Evolutionary conservation across 2,888 invertebrate species (phyloP).

Genomic region (Metellina segmentata): DNA sequence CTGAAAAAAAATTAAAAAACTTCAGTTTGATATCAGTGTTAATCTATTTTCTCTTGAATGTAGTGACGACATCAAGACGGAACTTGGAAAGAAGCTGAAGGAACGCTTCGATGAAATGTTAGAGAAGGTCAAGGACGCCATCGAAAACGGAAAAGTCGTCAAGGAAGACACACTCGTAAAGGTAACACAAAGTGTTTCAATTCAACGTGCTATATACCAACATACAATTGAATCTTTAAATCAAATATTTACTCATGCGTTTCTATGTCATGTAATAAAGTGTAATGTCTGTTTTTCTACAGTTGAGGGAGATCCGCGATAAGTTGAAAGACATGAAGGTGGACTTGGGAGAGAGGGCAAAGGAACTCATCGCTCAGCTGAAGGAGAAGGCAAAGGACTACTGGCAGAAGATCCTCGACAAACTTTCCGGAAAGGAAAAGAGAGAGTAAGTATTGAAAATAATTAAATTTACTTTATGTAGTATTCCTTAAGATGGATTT

Average conservation of each 20-base stretch:
- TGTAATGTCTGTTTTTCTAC: no score
- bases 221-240: background rate
- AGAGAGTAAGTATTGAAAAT: background rate
- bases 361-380: slow-evolving; percentile 53
- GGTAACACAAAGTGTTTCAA: slow-evolving; percentile 4
- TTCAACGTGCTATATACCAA: background rate
- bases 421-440: background rate
- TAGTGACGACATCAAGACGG: background rate
- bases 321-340: slow-evolving; percentile 46
- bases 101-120: slow-evolving; percentile 36
- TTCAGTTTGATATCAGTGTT: background rate
- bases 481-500: background rate
- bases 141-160: slow-evolving; percentile 52
- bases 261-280: background rate
- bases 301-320: slow-evolving; percentile 49
- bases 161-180: slow-evolving; percentile 46
- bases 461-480: background rate
- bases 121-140: slow-evolving; percentile 54
- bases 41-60: background rate
- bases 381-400: slow-evolving; percentile 55
- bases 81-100: slow-evolving; percentile 41
- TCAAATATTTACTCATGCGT: background rate
- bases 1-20: background rate
- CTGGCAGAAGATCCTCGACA: slow-evolving; percentile 43
- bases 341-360: slow-evolving; percentile 46